These are phyloP conservation scores for Trialeurodes vaporariorum DNA, from an alignment of 1,140 invertebrate genomes.

Conservation along the genomic window DNA sequence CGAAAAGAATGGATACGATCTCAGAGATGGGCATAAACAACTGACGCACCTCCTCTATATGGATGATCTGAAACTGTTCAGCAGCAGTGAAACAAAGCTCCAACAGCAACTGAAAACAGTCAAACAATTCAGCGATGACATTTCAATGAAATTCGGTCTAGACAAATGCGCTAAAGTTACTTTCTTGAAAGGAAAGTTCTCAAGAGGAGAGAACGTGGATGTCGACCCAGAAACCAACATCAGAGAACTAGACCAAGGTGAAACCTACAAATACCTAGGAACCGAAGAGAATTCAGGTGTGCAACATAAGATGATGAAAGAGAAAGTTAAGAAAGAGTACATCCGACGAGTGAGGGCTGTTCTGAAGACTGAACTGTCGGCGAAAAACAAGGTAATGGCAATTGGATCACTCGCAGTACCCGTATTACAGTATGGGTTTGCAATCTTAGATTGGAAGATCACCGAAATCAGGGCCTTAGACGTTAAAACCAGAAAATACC, in stretches of 20 bases:
- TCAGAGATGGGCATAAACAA: not conserved
- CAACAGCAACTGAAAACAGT: not conserved
- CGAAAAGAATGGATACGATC: constrained; percentile 3
- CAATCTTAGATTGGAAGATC: too few species aligned
- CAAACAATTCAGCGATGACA: not conserved
- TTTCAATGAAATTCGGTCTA: too few species aligned
- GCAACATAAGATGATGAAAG: constrained; percentile 5
- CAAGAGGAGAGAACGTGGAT: constrained; percentile 4
- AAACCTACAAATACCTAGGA: constrained; percentile 6
- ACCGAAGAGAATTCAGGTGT: not conserved
- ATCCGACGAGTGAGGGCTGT: not conserved
- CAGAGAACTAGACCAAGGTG: constrained; percentile 4
- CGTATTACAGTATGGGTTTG: constrained; percentile 10
- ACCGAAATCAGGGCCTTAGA: too few species aligned
- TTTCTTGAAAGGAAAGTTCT: constrained; percentile 2
- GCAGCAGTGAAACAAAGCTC: not conserved
- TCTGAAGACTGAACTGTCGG: constrained; percentile 4
- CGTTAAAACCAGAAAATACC: too few species aligned
- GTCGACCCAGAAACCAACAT: not conserved
- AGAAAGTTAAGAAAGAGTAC: constrained; percentile 4
- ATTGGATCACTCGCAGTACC: not conserved
- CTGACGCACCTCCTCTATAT: constrained; percentile 7
- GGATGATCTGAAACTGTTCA: constrained; percentile 9
- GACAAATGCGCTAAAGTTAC: constrained; percentile 8
- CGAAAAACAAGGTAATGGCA: constrained; percentile 6